A percentile compares a stretch with the other conserved stretches of the same genome.
phyloP scores from a whole-genome alignment of 2,797 vertebrate species.

The Xenops minutus region DNA sequence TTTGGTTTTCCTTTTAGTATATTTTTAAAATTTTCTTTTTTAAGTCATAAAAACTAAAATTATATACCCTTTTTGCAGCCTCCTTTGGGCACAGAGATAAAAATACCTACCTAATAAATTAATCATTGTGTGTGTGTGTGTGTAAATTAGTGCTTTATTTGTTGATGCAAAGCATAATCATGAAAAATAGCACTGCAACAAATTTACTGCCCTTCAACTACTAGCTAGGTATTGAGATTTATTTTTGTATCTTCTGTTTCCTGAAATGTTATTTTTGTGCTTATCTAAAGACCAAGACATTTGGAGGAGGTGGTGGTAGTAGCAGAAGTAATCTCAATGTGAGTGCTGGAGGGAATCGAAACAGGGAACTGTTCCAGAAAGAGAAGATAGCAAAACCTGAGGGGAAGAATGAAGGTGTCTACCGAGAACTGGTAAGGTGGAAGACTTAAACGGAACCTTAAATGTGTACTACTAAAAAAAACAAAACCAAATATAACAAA shows the following conservation, averaged over 20 bases:
- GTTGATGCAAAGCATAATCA: constrained; percentile 3
- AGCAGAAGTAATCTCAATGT: constrained; percentile 89
- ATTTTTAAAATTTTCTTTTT: constrained; percentile 27
- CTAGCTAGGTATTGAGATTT: constrained; percentile 8
- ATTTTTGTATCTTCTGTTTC: constrained; percentile 41
- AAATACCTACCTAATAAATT: not conserved
- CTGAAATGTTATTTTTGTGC: constrained; percentile 33
- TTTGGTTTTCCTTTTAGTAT: constrained; percentile 36
- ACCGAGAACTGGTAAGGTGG: constrained; percentile 91
- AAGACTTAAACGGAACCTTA: not conserved
- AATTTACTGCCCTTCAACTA: not conserved
- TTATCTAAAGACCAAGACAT: constrained; percentile 85
- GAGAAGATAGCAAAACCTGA: constrained; percentile 83
- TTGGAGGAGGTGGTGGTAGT: constrained; percentile 92
- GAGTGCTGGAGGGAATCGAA: constrained; percentile 78
- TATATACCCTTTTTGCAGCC: not conserved
- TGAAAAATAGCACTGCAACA: not conserved
- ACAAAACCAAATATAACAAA: not conserved
- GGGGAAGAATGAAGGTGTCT: constrained; percentile 85
- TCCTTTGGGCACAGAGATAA: not conserved
- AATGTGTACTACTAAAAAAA: not conserved
- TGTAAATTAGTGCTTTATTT: constrained; percentile 37
- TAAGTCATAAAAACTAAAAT: constrained; percentile 39
- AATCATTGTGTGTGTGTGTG: not conserved
- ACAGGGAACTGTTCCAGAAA: constrained; percentile 86